Percentiles rank a stretch among this genome's conserved stretches.
Evolutionary conservation across 1,140 invertebrate genomes (phyloP).

Genomic region (Ips nitidus): DNA sequence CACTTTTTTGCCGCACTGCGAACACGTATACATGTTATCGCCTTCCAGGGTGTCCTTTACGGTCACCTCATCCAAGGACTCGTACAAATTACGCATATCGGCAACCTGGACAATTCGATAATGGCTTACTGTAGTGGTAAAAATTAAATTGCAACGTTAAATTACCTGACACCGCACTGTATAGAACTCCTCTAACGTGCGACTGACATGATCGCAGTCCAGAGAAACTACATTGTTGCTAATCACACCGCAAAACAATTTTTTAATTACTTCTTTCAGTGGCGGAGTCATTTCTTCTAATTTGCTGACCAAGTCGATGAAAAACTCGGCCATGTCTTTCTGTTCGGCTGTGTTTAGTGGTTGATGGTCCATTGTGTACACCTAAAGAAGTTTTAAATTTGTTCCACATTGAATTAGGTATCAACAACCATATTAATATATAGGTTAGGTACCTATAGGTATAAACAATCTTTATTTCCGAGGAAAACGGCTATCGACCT

Average conservation of each 20-base stretch:
- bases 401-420: too few relatives aligned
- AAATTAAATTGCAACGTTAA: neutral
- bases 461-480: too few relatives aligned
- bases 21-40: constrained; percentile 97
- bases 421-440: neutral
- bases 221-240: constrained; percentile 94
- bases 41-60: constrained; percentile 95
- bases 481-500: too few relatives aligned
- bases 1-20: constrained; percentile 92
- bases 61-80: constrained; percentile 92
- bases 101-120: constrained; percentile 63
- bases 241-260: constrained; percentile 87
- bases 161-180: constrained; percentile 75
- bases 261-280: constrained; percentile 87
- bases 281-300: constrained; percentile 94
- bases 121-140: neutral
- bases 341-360: constrained; percentile 95
- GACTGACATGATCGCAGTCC: constrained; percentile 91
- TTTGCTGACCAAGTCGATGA: constrained; percentile 94
- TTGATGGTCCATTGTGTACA: constrained; percentile 96
- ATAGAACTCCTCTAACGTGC: constrained; percentile 94
- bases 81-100: constrained; percentile 93
- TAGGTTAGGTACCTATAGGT: too few relatives aligned
- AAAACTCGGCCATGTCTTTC: constrained; percentile 98
- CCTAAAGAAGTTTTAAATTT: constrained; percentile 65